phyloP scores from a whole-genome alignment of 1,140 invertebrate species.

The Drosophila sechellia region DNA sequence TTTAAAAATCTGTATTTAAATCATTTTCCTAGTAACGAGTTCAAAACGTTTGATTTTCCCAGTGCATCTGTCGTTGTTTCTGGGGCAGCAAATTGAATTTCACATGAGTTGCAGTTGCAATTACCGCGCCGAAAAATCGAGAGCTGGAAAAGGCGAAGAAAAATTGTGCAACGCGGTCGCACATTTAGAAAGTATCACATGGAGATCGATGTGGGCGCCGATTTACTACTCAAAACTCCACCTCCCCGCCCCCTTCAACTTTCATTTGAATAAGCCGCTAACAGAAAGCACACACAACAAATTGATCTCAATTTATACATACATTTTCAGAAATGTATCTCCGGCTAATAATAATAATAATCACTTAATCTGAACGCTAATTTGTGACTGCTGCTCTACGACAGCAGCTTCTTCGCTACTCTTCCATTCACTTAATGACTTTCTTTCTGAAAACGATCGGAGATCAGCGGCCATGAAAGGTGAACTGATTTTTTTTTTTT shows the following conservation, averaged over 20 bases:
- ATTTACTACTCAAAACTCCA: conserved; percentile 1
- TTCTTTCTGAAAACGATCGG: conserved; percentile 58
- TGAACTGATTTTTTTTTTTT: conserved; percentile 67
- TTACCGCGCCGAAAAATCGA: conserved; percentile 26
- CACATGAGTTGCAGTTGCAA: conserved; percentile 63
- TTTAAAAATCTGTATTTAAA: no score
- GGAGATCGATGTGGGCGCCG: conserved; percentile 35
- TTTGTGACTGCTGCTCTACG: conserved; percentile 46
- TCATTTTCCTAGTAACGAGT: no score
- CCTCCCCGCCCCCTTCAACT: conserved; percentile 27
- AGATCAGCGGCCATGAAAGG: conserved; percentile 42
- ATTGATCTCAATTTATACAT: conserved; percentile 44
- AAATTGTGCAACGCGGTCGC: conserved; percentile 66
- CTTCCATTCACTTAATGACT: conserved; percentile 69
- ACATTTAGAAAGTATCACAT: conserved; percentile 55
- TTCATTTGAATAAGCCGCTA: conserved; percentile 73
- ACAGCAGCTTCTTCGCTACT: conserved; percentile 17
- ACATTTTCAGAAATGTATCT: conserved; percentile 46
- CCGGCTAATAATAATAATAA: conserved; percentile 69
- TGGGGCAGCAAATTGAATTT: conserved; percentile 55
- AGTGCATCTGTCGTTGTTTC: conserved; percentile 33
- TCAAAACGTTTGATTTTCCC: background rate
- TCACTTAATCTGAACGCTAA: conserved; percentile 81
- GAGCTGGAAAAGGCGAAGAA: conserved; percentile 16
- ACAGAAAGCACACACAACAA: conserved; percentile 41